Evolutionary conservation across 2,797 vertebrate species (phyloP).

Genomic region (Scolopax rusticola): DNA sequence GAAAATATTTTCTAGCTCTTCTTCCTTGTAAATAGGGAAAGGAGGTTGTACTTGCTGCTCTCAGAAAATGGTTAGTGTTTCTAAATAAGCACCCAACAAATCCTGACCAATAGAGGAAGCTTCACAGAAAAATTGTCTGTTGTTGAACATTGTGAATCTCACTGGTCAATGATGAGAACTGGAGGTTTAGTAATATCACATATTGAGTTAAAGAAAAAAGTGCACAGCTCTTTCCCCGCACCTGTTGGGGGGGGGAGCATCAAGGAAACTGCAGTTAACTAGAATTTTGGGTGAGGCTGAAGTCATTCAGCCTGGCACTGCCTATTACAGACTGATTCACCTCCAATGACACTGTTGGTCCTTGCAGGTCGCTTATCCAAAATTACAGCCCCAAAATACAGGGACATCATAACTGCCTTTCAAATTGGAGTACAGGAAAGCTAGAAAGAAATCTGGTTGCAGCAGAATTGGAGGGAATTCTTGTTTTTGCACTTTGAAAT

Average conservation of each 20-base stretch:
- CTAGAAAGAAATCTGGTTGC: not conserved
- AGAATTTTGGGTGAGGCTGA: not conserved
- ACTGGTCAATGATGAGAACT: not conserved
- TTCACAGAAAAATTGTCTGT: not conserved
- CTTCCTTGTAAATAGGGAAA: not conserved
- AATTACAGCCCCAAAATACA: not conserved
- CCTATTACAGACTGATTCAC: not conserved
- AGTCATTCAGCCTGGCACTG: not conserved
- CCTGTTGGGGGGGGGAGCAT: not conserved
- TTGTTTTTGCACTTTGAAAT: not conserved
- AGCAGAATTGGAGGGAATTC: not conserved
- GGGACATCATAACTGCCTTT: not conserved
- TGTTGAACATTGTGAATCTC: not conserved
- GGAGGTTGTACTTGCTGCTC: not conserved
- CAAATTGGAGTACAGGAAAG: not conserved
- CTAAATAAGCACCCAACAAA: not conserved
- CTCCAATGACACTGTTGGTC: not conserved
- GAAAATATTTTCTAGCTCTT: not conserved
- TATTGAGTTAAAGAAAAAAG: not conserved
- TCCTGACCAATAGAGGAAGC: not conserved
- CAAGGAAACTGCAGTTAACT: not conserved
- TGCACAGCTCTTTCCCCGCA: not conserved
- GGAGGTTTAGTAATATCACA: not conserved
- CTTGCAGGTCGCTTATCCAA: not conserved
- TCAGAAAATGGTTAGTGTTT: not conserved